These are phyloP conservation scores for Drosophila yooni DNA, from an alignment of 2,888 invertebrate species.

Conservation along the genomic window DNA sequence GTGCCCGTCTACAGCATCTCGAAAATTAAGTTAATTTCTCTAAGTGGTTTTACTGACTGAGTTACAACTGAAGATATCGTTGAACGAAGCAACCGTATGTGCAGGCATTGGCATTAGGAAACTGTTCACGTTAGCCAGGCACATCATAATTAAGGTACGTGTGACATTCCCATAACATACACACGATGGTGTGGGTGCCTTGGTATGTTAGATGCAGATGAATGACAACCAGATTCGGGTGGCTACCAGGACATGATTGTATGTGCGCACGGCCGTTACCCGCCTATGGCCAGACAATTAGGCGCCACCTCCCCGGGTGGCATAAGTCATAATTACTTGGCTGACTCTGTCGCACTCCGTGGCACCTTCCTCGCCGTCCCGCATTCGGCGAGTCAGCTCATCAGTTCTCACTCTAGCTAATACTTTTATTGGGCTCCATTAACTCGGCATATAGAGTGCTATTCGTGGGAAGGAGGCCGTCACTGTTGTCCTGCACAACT, in stretches of 20 bases:
- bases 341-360: slow-evolving; percentile 1
- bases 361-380: too few species aligned
- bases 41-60: slow-evolving; percentile 2
- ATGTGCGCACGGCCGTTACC: slow-evolving; percentile 1
- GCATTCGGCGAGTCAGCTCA: neutral
- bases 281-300: slow-evolving; percentile 6
- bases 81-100: neutral
- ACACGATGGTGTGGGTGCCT: neutral
- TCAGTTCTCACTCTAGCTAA: slow-evolving; percentile 3
- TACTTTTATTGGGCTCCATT: slow-evolving; percentile 10
- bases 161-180: neutral
- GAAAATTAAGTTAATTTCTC: neutral
- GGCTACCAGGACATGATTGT: slow-evolving; percentile 8
- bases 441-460: slow-evolving; percentile 9
- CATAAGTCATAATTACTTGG: slow-evolving; percentile 13
- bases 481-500: neutral
- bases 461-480: neutral
- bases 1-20: neutral
- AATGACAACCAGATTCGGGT: slow-evolving; percentile 7
- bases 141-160: slow-evolving; percentile 14
- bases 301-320: neutral
- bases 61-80: neutral
- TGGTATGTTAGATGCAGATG: slow-evolving; percentile 1
- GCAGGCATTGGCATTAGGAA: slow-evolving; percentile 9
- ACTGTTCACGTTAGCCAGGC: slow-evolving; percentile 5